phyloP scores from a whole-genome alignment of 2,113 vertebrate genomes.

The Gallinago jamesoni region DNA sequence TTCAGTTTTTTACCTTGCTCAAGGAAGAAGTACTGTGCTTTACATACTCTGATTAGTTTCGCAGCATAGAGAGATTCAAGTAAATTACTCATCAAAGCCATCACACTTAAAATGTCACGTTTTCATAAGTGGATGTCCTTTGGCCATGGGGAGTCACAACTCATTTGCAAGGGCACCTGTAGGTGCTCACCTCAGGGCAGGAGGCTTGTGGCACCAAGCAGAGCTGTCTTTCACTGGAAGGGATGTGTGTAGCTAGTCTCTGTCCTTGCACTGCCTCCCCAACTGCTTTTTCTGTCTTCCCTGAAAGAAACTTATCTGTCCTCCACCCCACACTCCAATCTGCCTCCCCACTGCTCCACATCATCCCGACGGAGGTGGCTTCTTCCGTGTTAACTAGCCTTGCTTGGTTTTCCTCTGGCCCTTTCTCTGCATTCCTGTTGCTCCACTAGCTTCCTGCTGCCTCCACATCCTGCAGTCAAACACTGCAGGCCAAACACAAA shows the following conservation, averaged over 20 bases:
- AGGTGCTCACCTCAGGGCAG: background rate
- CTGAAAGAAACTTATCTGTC: background rate
- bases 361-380: background rate
- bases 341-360: background rate
- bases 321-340: background rate
- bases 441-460: background rate
- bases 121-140: background rate
- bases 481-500: background rate
- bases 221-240: background rate
- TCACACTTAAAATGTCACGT: background rate
- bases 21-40: background rate
- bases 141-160: background rate
- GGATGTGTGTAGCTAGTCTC: background rate
- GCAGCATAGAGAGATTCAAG: background rate
- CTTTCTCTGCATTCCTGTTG: background rate
- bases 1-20: background rate
- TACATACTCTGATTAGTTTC: background rate
- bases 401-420: background rate
- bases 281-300: background rate
- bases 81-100: background rate
- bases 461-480: background rate
- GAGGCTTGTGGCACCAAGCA: background rate
- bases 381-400: background rate
- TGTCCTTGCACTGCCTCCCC: background rate
- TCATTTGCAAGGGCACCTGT: background rate